These are phyloP conservation scores for Enchytraeus crypticus DNA, from an alignment of 2,888 invertebrate species.

Conservation along the genomic window DNA sequence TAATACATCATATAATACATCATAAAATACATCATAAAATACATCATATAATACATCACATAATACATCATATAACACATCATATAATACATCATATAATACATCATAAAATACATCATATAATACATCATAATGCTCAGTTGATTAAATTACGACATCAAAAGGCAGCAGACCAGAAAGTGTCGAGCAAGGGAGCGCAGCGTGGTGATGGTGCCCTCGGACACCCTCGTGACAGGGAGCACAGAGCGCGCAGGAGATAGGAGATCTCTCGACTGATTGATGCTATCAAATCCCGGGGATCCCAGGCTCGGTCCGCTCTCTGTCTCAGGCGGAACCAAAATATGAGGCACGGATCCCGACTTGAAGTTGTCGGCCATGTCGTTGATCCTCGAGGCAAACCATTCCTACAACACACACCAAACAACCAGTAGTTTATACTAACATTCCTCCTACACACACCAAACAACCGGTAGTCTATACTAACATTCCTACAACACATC, in stretches of 20 bases:
- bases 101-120: too few relatives aligned
- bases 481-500: too few relatives aligned
- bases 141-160: too few relatives aligned
- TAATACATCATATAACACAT: too few relatives aligned
- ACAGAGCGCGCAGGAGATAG: not conserved
- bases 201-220: slow-evolving; percentile 23
- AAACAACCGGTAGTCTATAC: too few relatives aligned
- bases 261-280: not conserved
- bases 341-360: slow-evolving; percentile 36
- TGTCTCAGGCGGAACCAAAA: slow-evolving; percentile 3
- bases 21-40: too few relatives aligned
- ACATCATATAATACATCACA: too few relatives aligned
- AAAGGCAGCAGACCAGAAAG: slow-evolving; percentile 19
- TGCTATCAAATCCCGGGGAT: not conserved
- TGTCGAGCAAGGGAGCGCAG: slow-evolving; percentile 23
- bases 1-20: too few relatives aligned
- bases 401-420: slow-evolving; percentile 62
- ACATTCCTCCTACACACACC: too few relatives aligned
- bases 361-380: slow-evolving; percentile 52
- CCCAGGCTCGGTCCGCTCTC: not conserved
- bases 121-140: too few relatives aligned
- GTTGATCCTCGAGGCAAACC: slow-evolving; percentile 64
- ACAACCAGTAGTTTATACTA: too few relatives aligned
- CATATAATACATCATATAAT: too few relatives aligned
- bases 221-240: slow-evolving; percentile 13